Percentiles rank a stretch among this genome's conserved stretches.
Evolutionary conservation across 2,888 invertebrate species (phyloP).

Genomic region (Drosophila mercatorum): DNA sequence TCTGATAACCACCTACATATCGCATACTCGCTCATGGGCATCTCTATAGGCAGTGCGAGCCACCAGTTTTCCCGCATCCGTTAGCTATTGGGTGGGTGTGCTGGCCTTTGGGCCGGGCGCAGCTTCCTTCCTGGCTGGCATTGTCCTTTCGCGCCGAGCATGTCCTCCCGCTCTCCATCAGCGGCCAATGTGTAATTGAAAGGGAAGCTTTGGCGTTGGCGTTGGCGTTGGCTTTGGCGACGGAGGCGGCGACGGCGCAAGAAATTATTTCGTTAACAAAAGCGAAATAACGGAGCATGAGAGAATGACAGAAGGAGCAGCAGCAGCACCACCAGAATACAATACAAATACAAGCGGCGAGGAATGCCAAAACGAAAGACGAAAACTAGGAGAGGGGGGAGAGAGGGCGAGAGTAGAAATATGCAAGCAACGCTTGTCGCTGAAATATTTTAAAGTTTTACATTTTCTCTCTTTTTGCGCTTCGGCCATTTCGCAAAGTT

Average conservation of each 20-base stretch:
- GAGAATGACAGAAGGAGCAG: slow-evolving; percentile 25
- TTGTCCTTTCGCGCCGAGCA: slow-evolving; percentile 70
- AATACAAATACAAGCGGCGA: slow-evolving; percentile 54
- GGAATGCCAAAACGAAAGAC: slow-evolving; percentile 23
- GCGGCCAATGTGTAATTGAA: slow-evolving; percentile 82
- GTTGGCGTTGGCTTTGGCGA: slow-evolving; percentile 44
- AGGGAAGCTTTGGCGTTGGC: slow-evolving; percentile 82
- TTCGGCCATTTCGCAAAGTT: slow-evolving; percentile 55
- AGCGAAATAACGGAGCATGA: slow-evolving; percentile 53
- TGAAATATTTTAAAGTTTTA: slow-evolving; percentile 75
- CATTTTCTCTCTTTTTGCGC: slow-evolving; percentile 29
- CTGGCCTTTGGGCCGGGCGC: slow-evolving; percentile 50
- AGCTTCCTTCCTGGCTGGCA: slow-evolving; percentile 69
- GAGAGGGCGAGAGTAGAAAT: slow-evolving; percentile 26
- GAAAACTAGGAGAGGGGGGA: not conserved
- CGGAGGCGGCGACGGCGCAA: slow-evolving; percentile 66
- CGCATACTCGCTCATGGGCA: slow-evolving; percentile 51
- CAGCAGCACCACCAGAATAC: slow-evolving; percentile 27
- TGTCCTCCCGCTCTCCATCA: slow-evolving; percentile 36
- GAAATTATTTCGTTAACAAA: slow-evolving; percentile 82
- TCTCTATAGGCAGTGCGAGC: slow-evolving; percentile 59
- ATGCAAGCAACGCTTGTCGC: slow-evolving; percentile 55
- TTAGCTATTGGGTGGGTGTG: slow-evolving; percentile 16
- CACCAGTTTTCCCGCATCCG: slow-evolving; percentile 65
- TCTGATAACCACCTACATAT: slow-evolving; percentile 66